Evolutionary conservation across 2,888 invertebrate genomes (phyloP).

Genomic region (Junonia oenone): DNA sequence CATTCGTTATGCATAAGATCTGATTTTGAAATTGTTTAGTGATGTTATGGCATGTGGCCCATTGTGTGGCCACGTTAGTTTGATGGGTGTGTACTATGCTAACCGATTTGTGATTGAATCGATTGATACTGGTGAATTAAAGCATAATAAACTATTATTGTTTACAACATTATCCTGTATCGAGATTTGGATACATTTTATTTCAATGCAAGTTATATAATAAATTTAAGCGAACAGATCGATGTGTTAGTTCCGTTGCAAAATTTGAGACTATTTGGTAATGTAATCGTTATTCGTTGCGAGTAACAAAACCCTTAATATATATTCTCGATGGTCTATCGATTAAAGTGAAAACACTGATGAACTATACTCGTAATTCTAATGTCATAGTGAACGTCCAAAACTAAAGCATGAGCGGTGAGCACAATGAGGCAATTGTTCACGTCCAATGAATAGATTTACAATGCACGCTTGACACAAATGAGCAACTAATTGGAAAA

Average conservation of each 20-base stretch:
- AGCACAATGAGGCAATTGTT: conserved; percentile 61
- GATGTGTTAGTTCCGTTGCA: not conserved
- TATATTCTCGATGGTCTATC: not conserved
- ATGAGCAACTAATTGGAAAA: conserved; percentile 76
- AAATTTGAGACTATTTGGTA: not conserved
- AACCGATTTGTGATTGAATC: conserved; percentile 68
- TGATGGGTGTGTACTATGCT: conserved; percentile 74
- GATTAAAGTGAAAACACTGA: conserved; percentile 28
- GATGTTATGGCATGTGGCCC: conserved; percentile 68
- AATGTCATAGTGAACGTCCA: conserved; percentile 44
- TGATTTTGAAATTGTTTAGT: conserved; percentile 77
- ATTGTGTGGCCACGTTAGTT: conserved; percentile 67
- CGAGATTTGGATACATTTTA: not conserved
- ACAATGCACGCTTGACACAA: conserved; percentile 72
- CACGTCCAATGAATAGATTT: conserved; percentile 59
- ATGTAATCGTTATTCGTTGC: not conserved
- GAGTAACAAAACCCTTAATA: not conserved
- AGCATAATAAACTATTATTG: conserved; percentile 22
- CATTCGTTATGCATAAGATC: conserved; percentile 77
- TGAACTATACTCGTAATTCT: conserved; percentile 30
- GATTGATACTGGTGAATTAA: conserved; percentile 43
- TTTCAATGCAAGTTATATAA: not conserved
- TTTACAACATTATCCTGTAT: conserved; percentile 12
- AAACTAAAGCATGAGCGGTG: conserved; percentile 51
- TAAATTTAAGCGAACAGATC: not conserved